Evolutionary conservation across 2,888 invertebrate genomes (phyloP).

Genomic region (Hyposoter dolosus): DNA sequence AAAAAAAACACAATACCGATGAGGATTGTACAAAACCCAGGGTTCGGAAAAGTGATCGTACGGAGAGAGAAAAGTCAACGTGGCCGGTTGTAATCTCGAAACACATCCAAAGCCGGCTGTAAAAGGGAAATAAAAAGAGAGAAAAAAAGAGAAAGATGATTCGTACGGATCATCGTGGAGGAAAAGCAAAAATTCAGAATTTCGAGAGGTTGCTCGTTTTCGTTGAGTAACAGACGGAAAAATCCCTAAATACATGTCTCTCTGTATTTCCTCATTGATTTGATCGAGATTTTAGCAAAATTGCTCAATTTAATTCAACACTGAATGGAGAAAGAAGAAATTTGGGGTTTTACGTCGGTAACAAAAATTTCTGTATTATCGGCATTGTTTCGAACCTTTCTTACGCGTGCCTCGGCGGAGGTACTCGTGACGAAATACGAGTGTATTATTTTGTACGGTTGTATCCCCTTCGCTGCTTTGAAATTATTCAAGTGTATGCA

Average conservation of each 20-base stretch:
- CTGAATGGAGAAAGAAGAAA: constrained; percentile 6
- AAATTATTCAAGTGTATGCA: constrained; percentile 93
- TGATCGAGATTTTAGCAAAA: neutral
- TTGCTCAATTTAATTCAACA: neutral
- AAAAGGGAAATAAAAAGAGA: constrained; percentile 4
- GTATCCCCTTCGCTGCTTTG: constrained; percentile 91
- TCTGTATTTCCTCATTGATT: neutral
- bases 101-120: constrained; percentile 46
- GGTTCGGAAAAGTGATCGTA: constrained; percentile 37
- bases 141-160: neutral
- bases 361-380: constrained; percentile 29
- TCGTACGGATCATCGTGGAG: neutral
- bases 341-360: neutral
- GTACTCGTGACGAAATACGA: constrained; percentile 94
- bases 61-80: constrained; percentile 52
- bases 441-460: constrained; percentile 92
- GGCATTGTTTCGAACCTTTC: constrained; percentile 88
- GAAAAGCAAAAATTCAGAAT: neutral
- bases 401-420: constrained; percentile 91
- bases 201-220: neutral
- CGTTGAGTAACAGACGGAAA: neutral
- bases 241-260: neutral
- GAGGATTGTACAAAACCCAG: neutral
- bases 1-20: neutral
- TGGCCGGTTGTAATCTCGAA: constrained; percentile 49